Percentiles rank a stretch among this genome's conserved stretches.
phyloP scores from a whole-genome alignment of 1,140 invertebrate species.

The Schlechtendalia chinensis region DNA sequence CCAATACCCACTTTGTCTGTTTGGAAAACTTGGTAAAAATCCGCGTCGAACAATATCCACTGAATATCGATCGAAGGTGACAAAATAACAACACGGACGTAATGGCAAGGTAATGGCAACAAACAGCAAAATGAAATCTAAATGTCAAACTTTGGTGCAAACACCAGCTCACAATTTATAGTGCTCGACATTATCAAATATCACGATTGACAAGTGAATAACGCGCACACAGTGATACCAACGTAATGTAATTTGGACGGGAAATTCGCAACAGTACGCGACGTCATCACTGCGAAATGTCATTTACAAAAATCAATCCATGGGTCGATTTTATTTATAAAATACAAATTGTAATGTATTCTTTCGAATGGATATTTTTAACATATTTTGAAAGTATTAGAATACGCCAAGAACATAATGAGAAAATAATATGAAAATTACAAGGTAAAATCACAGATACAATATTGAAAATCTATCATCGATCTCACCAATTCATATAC shows the following conservation, averaged over 20 bases:
- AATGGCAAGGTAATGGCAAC: no score
- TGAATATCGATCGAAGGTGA: neutral
- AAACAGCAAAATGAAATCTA: neutral
- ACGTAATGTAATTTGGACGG: neutral
- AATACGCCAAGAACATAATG: no score
- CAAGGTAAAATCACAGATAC: no score
- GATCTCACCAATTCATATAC: no score
- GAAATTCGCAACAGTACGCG: slow-evolving; percentile 31
- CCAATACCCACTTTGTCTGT: no score
- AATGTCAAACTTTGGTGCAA: neutral
- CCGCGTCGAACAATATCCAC: neutral
- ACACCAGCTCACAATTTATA: no score
- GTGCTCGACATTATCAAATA: slow-evolving; percentile 23
- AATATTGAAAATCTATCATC: no score
- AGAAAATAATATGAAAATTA: no score
- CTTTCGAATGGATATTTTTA: no score
- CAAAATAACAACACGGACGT: neutral
- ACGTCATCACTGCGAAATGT: slow-evolving; percentile 35
- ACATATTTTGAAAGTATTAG: no score
- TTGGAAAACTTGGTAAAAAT: neutral
- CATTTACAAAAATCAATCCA: slow-evolving; percentile 37
- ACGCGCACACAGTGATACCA: slow-evolving; percentile 19
- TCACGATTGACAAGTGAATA: no score
- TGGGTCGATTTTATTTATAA: slow-evolving; percentile 17
- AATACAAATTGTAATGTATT: no score